Percentiles rank a stretch among this genome's conserved stretches.
phyloP scores from a whole-genome alignment of 2,797 vertebrate genomes.

The Gadopsis bispinosus region DNA sequence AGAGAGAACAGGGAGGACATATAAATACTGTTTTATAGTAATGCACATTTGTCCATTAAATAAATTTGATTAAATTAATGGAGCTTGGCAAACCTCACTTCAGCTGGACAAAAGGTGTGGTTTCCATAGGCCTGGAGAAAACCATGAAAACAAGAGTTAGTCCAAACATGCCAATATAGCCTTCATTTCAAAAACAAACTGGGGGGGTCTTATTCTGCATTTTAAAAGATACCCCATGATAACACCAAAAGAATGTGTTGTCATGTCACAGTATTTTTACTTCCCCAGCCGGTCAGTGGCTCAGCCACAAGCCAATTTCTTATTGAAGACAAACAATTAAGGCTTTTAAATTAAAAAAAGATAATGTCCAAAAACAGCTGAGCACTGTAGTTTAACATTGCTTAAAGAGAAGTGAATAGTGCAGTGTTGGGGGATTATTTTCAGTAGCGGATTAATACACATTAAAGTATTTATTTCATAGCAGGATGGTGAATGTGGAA shows the following conservation, averaged over 20 bases:
- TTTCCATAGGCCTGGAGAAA: slow-evolving; percentile 75
- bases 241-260: background rate
- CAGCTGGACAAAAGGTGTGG: slow-evolving; percentile 80
- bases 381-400: background rate
- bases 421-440: background rate
- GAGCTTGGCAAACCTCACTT: slow-evolving; percentile 80
- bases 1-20: slow-evolving; percentile 70
- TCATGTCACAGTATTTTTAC: background rate
- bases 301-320: background rate
- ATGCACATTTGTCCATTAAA: slow-evolving; percentile 86
- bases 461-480: background rate
- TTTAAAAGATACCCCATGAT: background rate
- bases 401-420: background rate
- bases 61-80: slow-evolving; percentile 85
- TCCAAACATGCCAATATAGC: background rate
- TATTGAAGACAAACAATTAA: background rate
- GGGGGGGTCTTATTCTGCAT: background rate
- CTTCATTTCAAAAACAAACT: background rate
- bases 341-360: too few relatives aligned
- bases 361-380: background rate
- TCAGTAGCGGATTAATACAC: background rate
- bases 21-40: slow-evolving; percentile 83
- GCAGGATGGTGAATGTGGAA: background rate
- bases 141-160: slow-evolving; percentile 16
- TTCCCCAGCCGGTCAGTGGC: background rate